Percentiles rank a stretch among this genome's conserved stretches.
These are phyloP conservation scores for Bombus haemorrhoidalis DNA, from an alignment of 1,140 invertebrate genomes.

Conservation along the genomic window DNA sequence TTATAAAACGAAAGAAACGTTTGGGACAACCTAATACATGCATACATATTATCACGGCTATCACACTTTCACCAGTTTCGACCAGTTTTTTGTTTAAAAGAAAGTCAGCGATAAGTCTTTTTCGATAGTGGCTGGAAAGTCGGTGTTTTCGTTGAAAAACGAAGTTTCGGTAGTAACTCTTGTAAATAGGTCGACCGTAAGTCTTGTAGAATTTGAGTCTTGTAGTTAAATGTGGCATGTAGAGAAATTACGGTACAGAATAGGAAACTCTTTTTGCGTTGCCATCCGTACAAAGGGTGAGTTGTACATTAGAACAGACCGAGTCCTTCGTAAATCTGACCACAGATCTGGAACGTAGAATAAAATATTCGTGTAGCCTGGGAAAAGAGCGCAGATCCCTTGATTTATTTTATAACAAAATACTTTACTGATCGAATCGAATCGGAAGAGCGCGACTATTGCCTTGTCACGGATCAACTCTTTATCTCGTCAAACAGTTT, in stretches of 20 bases:
- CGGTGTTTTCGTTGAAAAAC: not conserved
- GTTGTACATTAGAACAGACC: not conserved
- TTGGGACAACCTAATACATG: too few species aligned
- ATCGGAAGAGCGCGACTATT: not conserved
- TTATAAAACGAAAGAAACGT: too few species aligned
- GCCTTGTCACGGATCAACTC: not conserved
- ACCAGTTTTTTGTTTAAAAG: not conserved
- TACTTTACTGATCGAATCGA: not conserved
- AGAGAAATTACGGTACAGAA: conserved; percentile 22
- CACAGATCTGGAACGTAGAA: too few species aligned
- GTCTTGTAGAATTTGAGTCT: conserved; percentile 28
- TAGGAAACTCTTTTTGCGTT: not conserved
- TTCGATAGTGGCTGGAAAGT: not conserved
- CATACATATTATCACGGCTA: not conserved
- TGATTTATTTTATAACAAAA: conserved; percentile 4
- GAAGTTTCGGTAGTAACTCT: not conserved
- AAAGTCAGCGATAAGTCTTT: not conserved
- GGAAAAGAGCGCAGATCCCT: not conserved
- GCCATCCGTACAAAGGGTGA: not conserved
- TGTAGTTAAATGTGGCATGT: conserved; percentile 55
- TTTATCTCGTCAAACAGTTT: conserved; percentile 9
- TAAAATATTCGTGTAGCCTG: too few species aligned
- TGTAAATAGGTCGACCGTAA: conserved; percentile 3
- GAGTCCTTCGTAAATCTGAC: not conserved
- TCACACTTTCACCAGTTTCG: not conserved